These are phyloP conservation scores for Andrena camellia DNA, from an alignment of 2,888 invertebrate genomes.

Conservation along the genomic window DNA sequence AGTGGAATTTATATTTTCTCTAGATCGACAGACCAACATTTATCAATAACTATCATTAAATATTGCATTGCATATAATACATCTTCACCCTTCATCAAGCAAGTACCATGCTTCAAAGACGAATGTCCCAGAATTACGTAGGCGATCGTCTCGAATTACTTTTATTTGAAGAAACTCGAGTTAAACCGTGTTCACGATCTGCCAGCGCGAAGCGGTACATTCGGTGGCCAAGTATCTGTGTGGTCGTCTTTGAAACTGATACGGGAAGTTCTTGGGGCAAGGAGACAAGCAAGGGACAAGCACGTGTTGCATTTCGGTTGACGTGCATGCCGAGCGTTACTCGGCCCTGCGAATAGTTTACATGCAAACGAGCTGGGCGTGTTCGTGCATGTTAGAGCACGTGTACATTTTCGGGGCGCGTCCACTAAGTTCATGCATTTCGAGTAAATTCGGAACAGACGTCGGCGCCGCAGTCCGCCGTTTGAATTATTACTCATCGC, in stretches of 20 bases:
- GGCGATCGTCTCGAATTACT: no score
- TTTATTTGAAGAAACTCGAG: no score
- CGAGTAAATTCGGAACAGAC: slow-evolving; percentile 55
- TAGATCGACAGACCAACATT: no score
- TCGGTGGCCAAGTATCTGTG: no score
- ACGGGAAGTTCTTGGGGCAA: slow-evolving; percentile 18
- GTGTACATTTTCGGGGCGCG: slow-evolving; percentile 42
- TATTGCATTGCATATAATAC: no score
- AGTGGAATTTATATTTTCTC: no score
- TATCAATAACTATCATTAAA: no score
- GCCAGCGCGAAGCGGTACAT: no score
- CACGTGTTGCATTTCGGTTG: slow-evolving; percentile 57
- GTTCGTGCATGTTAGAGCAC: slow-evolving; percentile 44
- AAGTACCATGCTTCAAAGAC: no score
- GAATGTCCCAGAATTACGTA: no score
- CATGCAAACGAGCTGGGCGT: slow-evolving; percentile 54
- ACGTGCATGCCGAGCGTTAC: slow-evolving; percentile 39
- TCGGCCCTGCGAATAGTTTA: slow-evolving; percentile 54
- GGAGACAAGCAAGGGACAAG: slow-evolving; percentile 15
- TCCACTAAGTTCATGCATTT: slow-evolving; percentile 46
- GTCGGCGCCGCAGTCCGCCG: slow-evolving; percentile 8
- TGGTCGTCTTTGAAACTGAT: slow-evolving; percentile 10
- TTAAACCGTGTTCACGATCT: no score
- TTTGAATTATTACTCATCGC: slow-evolving; percentile 46
- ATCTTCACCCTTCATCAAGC: no score